Conservation (phyloP, 2,113 vertebrate species). For the Trematocara variabile region DNA sequence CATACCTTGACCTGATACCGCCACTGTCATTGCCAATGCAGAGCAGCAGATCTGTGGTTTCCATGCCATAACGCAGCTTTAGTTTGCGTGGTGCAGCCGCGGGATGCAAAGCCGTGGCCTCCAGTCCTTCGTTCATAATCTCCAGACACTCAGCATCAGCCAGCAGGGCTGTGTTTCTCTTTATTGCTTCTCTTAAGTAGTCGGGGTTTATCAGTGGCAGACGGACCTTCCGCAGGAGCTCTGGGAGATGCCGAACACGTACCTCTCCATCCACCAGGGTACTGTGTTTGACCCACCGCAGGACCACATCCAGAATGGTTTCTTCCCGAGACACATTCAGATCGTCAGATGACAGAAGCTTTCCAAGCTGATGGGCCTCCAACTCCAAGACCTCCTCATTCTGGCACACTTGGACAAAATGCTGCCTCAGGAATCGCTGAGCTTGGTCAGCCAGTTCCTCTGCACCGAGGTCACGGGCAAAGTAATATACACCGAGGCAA, state of each 20-base stretch:
- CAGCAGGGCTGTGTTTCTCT: conserved; percentile 83
- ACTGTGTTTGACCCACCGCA: conserved; percentile 84
- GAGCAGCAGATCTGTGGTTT: conserved; percentile 89
- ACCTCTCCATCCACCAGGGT: conserved; percentile 41
- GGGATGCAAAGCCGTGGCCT: conserved; percentile 59
- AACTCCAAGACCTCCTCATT: conserved; percentile 90
- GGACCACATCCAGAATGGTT: conserved; percentile 88
- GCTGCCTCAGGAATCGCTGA: conserved; percentile 80
- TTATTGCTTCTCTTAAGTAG: conserved; percentile 81
- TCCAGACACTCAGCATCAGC: conserved; percentile 78
- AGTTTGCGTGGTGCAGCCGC: conserved; percentile 73
- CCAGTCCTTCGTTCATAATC: conserved; percentile 68
- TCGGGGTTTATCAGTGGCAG: conserved; percentile 81
- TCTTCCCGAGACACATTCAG: conserved; percentile 92
- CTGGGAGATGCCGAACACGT: conserved; percentile 75
- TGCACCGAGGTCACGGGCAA: conserved; percentile 87
- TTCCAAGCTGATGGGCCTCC: conserved; percentile 83
- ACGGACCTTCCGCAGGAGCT: conserved; percentile 87
- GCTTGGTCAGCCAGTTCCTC: conserved; percentile 87
- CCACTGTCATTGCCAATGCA: conserved; percentile 87
- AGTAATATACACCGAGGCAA: conserved; percentile 90
- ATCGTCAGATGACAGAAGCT: conserved; percentile 87
- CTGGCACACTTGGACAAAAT: conserved; percentile 90
- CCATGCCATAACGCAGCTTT: conserved; percentile 93
- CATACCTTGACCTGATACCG: conserved; percentile 87